Evolutionary conservation across 2,888 invertebrate genomes (phyloP).

Genomic region (Rhagonycha fulva): DNA sequence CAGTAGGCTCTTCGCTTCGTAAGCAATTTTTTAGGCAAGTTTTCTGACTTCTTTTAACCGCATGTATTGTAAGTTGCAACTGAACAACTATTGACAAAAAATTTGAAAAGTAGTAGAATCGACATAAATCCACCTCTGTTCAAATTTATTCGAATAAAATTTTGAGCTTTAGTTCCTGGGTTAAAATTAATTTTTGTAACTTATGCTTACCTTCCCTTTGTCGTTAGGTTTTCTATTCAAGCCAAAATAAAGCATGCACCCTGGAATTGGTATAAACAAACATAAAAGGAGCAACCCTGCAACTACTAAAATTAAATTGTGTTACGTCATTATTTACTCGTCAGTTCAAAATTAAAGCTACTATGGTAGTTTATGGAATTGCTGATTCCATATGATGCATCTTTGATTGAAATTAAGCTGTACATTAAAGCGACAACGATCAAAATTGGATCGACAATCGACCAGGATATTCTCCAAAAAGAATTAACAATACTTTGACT

Average conservation of each 20-base stretch:
- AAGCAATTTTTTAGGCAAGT: too few species aligned
- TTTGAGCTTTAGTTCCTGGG: too few species aligned
- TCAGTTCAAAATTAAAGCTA: background rate
- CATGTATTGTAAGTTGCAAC: too few species aligned
- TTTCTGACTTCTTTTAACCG: too few species aligned
- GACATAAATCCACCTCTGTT: too few species aligned
- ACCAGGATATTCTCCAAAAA: conserved; percentile 84
- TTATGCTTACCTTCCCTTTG: background rate
- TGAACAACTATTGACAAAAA: too few species aligned
- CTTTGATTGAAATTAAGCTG: background rate
- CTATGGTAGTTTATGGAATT: background rate
- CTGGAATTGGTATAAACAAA: background rate
- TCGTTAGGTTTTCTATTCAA: background rate
- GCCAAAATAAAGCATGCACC: background rate
- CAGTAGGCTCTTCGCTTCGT: too few species aligned
- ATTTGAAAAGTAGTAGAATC: too few species aligned
- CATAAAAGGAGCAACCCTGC: background rate
- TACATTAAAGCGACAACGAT: conserved; percentile 53
- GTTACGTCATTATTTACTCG: background rate
- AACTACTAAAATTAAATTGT: background rate
- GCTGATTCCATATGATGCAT: background rate
- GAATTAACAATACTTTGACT: conserved; percentile 66
- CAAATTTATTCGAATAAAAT: too few species aligned
- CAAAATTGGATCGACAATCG: conserved; percentile 69
- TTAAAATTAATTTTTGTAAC: background rate